A percentile compares a stretch with the other conserved stretches of the same genome.
These are phyloP conservation scores for Melanogrammus aeglefinus DNA, from an alignment of 2,797 vertebrate genomes.

Conservation along the genomic window DNA sequence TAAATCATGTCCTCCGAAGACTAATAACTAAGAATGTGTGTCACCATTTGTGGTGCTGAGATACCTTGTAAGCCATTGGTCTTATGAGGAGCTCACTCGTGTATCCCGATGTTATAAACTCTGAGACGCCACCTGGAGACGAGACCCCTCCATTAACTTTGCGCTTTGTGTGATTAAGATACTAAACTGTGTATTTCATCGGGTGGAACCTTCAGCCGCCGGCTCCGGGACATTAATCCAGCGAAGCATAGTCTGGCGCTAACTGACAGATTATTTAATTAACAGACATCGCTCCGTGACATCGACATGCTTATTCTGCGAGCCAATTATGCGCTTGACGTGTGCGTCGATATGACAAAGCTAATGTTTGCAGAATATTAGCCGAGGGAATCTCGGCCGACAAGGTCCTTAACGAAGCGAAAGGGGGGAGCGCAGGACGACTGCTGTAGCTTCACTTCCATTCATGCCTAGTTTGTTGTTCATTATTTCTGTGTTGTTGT, in stretches of 20 bases:
- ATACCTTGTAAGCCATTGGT: not conserved
- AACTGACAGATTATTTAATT: slow-evolving; percentile 55
- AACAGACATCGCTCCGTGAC: slow-evolving; percentile 45
- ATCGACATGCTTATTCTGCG: slow-evolving; percentile 49
- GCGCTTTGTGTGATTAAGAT: slow-evolving; percentile 20
- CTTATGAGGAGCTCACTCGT: not conserved
- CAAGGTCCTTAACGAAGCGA: not conserved
- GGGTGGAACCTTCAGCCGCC: slow-evolving; percentile 27
- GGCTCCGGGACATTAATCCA: slow-evolving; percentile 35
- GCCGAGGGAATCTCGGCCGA: not conserved
- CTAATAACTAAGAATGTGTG: not conserved
- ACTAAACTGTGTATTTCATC: slow-evolving; percentile 1
- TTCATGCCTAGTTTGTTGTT: slow-evolving; percentile 36
- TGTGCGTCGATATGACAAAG: slow-evolving; percentile 33
- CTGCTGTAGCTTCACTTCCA: slow-evolving; percentile 38
- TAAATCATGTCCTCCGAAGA: not conserved
- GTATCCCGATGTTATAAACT: not conserved
- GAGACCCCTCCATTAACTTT: slow-evolving; percentile 32
- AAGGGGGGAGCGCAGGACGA: not conserved
- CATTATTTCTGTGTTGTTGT: slow-evolving; percentile 33
- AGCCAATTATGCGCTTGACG: slow-evolving; percentile 47
- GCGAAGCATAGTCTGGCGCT: slow-evolving; percentile 29
- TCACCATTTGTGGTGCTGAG: not conserved
- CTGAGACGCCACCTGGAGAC: not conserved
- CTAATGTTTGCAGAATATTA: slow-evolving; percentile 39